Percentiles rank a stretch among this genome's conserved stretches.
Evolutionary conservation across 1,140 invertebrate species (phyloP).

Genomic region (Drosophila auraria): DNA sequence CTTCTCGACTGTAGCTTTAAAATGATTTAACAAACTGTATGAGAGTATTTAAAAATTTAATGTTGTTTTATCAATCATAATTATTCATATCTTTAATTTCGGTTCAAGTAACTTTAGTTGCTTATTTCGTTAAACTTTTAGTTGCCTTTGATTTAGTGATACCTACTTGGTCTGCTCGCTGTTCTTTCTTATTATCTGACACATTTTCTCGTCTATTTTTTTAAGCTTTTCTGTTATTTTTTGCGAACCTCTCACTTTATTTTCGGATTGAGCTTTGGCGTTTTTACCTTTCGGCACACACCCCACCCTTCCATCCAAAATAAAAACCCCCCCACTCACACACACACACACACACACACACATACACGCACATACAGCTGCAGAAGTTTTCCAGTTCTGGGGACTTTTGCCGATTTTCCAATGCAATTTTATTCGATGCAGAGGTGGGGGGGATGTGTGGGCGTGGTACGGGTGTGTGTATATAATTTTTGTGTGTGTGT

Average conservation of each 20-base stretch:
- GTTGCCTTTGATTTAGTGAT: too few species aligned
- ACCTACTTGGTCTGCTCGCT: too few species aligned
- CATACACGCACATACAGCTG: conserved; percentile 17
- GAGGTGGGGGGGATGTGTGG: conserved; percentile 6
- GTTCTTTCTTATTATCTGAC: conserved; percentile 6
- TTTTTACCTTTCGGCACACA: conserved; percentile 41
- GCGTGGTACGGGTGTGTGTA: conserved; percentile 22
- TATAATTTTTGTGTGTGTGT: conserved; percentile 23
- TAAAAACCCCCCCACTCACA: conserved; percentile 7
- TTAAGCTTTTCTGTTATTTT: conserved; percentile 29
- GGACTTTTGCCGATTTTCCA: conserved; percentile 50
- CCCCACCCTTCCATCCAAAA: neutral
- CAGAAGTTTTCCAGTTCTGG: conserved; percentile 47
- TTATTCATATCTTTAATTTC: neutral
- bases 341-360: conserved; percentile 16
- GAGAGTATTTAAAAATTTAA: too few species aligned
- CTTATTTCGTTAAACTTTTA: too few species aligned
- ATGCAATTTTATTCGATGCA: conserved; percentile 52
- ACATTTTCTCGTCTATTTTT: conserved; percentile 32
- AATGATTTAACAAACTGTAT: too few species aligned
- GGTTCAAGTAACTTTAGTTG: neutral
- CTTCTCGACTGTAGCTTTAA: too few species aligned
- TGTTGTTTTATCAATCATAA: too few species aligned
- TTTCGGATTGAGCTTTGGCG: conserved; percentile 41
- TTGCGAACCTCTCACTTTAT: conserved; percentile 23